Evolutionary conservation across 2,113 vertebrate species (phyloP), one percentile per base, ranked within the genome.

Genomic region (Caloenas nicobarica): DNA sequence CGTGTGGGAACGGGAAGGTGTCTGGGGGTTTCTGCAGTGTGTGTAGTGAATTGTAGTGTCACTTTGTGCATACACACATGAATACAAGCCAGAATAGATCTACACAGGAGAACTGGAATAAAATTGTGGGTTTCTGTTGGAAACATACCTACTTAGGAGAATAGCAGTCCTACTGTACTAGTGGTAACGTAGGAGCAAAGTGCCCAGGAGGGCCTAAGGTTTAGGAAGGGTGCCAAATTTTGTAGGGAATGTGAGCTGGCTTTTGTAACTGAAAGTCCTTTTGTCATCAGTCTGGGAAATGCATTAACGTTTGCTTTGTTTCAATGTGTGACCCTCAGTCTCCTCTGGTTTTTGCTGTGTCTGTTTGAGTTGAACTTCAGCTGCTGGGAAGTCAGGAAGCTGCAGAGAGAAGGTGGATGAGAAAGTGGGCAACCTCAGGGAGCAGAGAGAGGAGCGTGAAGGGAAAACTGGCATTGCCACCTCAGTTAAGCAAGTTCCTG

Each of bases 81-180:
- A 22, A 44, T 62, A 23, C n/a, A 61, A 85, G 5, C 23, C 31
- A 50, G 56, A 81, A 56, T 13, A 48, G 18, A 29, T 60, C 54
- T 7, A 0, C 38, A 23, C 4, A 40, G 42, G 40, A 73, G 10
- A 78, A 62, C 1, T 53, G 44, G 17, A 64, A 51, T 64, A 79
- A 50, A 84, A 68, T 9, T 19, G 6, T 70, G 46, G 0, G 4
- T 38, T 44, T 69, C 7, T 56, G 4, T 60, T 87, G 57, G 22
- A 50, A 51, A 28, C 60, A 24, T 1, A 21, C 1, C 2, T 2
- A 1, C 16, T 3, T 33, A 10, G 42, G 24, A 34, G 11, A 94
- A 56, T 12, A 85, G 23, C 56, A 78, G 44, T 25, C 46, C 25
- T 79, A 1, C 19, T 61, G 3, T 56, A 44, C 58, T 34, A n/a